Conservation (phyloP, 2,113 vertebrate genomes). For the Clinocottus analis region DNA sequence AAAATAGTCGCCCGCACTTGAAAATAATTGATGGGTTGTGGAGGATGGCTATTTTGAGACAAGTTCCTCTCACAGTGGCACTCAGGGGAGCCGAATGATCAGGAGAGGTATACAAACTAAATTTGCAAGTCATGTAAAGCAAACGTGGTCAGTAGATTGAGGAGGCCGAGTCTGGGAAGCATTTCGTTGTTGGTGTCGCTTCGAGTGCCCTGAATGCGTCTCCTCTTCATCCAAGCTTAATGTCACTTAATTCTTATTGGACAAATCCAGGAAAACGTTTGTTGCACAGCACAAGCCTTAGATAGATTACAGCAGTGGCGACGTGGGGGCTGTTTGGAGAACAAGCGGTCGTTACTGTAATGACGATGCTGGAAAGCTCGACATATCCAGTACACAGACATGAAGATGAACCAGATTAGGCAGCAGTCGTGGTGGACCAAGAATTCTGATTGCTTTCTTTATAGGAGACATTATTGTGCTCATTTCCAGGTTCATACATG, state of each 20-base stretch:
- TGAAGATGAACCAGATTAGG: not conserved
- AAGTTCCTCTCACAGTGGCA: slow-evolving; percentile 33
- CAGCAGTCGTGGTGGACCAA: not conserved
- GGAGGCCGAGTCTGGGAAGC: slow-evolving; percentile 30
- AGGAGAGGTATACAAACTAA: slow-evolving; percentile 51
- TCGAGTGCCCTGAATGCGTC: slow-evolving; percentile 14
- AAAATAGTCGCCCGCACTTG: not conserved
- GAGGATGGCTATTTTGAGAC: slow-evolving; percentile 39
- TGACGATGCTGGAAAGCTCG: slow-evolving; percentile 2
- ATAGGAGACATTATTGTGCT: not conserved
- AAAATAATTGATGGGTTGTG: slow-evolving; percentile 44
- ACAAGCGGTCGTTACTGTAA: slow-evolving; percentile 5
- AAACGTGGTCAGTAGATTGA: slow-evolving; percentile 16
- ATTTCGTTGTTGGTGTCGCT: not conserved
- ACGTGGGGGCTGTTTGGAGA: slow-evolving; percentile 1
- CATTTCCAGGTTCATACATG: not conserved
- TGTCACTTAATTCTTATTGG: not conserved
- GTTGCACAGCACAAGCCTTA: not conserved
- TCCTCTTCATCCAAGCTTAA: slow-evolving; percentile 16
- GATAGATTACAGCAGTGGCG: not conserved
- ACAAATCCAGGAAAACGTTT: slow-evolving; percentile 20
- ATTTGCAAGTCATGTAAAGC: slow-evolving; percentile 54
- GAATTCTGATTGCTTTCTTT: not conserved
- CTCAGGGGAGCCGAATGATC: slow-evolving; percentile 37
- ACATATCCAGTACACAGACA: not conserved